These are phyloP conservation scores for Melanotaenia maccullochi DNA, from an alignment of 2,797 vertebrate genomes.

Conservation along the genomic window DNA sequence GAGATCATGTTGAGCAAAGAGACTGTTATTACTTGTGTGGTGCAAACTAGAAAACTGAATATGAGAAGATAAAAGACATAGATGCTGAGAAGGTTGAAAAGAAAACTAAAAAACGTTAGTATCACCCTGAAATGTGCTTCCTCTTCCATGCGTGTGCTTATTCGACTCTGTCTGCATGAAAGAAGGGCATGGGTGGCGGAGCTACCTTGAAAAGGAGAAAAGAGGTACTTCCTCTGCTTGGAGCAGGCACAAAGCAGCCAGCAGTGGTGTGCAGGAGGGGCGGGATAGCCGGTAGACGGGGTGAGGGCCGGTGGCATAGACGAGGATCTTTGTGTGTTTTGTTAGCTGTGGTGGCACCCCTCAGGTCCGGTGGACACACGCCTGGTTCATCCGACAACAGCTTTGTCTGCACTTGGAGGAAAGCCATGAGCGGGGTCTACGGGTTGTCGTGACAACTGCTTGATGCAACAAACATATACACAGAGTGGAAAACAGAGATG, in stretches of 20 bases:
- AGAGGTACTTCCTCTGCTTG: constrained; percentile 79
- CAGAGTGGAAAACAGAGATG: background rate
- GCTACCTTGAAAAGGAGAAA: constrained; percentile 73
- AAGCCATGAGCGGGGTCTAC: constrained; percentile 68
- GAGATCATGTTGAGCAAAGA: background rate
- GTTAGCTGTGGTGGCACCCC: constrained; percentile 70
- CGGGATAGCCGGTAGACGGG: constrained; percentile 65
- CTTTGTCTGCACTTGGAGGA: constrained; percentile 79
- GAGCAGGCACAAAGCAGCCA: constrained; percentile 72
- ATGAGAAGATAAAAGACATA: background rate
- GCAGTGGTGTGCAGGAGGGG: constrained; percentile 48
- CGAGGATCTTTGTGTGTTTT: constrained; percentile 75
- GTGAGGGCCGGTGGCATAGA: constrained; percentile 68
- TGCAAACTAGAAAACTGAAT: background rate
- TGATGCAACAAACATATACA: constrained; percentile 34
- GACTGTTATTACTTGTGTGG: background rate
- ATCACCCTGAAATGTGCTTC: constrained; percentile 21
- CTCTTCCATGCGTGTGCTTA: background rate
- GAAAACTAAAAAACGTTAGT: background rate
- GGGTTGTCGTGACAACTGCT: constrained; percentile 75
- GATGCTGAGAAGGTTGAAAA: background rate
- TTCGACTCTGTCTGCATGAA: constrained; percentile 42
- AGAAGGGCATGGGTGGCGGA: constrained; percentile 55
- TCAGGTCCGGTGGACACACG: constrained; percentile 77
- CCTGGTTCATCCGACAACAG: constrained; percentile 71